A percentile compares a stretch with the other conserved stretches of the same genome.
These are phyloP conservation scores for Aramus guarauna DNA, from an alignment of 2,113 vertebrate genomes.

Conservation along the genomic window DNA sequence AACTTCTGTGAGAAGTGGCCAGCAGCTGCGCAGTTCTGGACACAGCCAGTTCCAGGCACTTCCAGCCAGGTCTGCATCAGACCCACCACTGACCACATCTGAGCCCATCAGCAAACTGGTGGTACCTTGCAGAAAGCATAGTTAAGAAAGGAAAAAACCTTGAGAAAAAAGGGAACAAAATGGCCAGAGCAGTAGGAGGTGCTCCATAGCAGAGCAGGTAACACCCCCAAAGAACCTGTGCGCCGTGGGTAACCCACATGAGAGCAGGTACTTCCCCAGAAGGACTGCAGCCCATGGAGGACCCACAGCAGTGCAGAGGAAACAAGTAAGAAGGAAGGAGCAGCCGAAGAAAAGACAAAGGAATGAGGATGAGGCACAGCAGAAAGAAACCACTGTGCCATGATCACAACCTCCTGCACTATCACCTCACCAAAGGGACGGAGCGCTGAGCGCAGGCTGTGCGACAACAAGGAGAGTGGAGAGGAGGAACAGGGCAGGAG, in stretches of 20 bases:
- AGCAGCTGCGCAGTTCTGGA: not conserved
- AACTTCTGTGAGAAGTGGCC: not conserved
- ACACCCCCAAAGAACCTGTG: not conserved
- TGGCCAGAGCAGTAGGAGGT: not conserved
- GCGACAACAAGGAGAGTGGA: not conserved
- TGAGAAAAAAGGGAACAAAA: not conserved
- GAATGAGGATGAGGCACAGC: not conserved
- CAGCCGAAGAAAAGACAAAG: not conserved
- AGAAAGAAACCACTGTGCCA: not conserved
- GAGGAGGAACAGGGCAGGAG: not conserved
- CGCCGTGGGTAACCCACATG: rapidly evolving
- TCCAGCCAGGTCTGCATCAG: not conserved
- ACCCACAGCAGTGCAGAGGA: rapidly evolving
- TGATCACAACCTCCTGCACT: not conserved
- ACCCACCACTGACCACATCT: not conserved
- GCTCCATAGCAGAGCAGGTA: rapidly evolving
- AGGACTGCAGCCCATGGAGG: not conserved
- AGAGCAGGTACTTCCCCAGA: not conserved
- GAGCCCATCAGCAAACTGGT: not conserved
- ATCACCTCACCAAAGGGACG: not conserved
- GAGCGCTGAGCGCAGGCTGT: not conserved
- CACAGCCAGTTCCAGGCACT: rapidly evolving
- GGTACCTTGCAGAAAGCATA: not conserved
- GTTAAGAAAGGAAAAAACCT: not conserved
- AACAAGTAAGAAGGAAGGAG: not conserved